Base-by-base conservation (phyloP, 2,888 invertebrate species). In the Flexamia atlantica region DNA sequence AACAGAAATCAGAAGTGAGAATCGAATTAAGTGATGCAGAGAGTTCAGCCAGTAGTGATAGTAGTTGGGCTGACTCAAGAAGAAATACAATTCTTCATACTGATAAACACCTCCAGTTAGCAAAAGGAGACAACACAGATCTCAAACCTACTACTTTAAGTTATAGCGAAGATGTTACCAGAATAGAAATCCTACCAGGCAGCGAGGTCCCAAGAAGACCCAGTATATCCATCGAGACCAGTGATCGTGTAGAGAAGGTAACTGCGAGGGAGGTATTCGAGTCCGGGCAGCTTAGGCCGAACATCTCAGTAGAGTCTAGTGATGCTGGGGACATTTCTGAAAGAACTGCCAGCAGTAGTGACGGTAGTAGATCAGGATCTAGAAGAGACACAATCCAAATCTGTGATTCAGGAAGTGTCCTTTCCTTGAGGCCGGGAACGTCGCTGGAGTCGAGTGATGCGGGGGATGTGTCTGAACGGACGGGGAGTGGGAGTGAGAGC, bases 371-470 rank as follows among this genome's bases (percentile, higher is more conserved):
- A 70, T 86, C 87, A 2, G 85, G 87, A 36, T 87, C 87, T 20
- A 83, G 87, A 25, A 82, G 87, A 64, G 87, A 87, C 74, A 87
- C 87, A 4, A 87, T 87, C 20, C 87, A 87, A 64, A 87, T 87
- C 46, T 87, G 86, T 40, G 86, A 87, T 85, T 87, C 87, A n/a
- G 87, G 87, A 50, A 87, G 87, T 83, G 84, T 87, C 60, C 84
- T 85, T 68, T 93, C 93, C 7, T 89, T 93, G 68, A 92, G 93
- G 88, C 92, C 93, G 0, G 93, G 93, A 0, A 93, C 93, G 85
- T 95, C 94, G 0, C 92, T 94, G 12, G 94, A 95, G 88, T 95
- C 94, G 0, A 93, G 93, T 87, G 94, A 94, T 86, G 91, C 93
- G 32, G 93, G 93, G 12, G 93, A 93, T 85, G 90, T 90, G 14